Conservation (phyloP, 1,140 invertebrate species). For the Rhagoletis zephyria region DNA sequence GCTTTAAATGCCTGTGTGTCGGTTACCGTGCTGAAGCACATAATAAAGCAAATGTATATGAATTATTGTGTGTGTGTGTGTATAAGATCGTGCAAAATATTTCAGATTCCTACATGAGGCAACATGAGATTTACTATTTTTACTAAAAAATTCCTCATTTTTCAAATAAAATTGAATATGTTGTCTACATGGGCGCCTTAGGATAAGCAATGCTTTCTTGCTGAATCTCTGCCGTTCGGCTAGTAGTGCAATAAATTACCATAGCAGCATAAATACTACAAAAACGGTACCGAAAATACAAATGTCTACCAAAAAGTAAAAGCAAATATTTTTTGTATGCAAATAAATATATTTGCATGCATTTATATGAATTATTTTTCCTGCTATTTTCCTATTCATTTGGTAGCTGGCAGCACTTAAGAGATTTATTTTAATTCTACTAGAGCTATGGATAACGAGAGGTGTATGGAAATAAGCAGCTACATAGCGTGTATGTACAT, state of each 20-base stretch:
- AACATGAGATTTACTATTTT: not conserved
- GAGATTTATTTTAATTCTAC: too few relatives aligned
- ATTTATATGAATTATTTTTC: not conserved
- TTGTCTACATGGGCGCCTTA: not conserved
- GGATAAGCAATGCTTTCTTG: slow-evolving; percentile 5
- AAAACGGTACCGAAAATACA: not conserved
- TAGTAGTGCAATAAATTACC: not conserved
- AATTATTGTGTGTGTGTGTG: not conserved
- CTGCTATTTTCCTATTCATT: not conserved
- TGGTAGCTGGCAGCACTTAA: too few relatives aligned
- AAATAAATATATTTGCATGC: not conserved
- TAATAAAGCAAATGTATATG: not conserved
- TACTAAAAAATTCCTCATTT: not conserved
- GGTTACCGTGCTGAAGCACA: too few relatives aligned
- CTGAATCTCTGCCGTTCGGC: too few relatives aligned
- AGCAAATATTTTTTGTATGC: not conserved
- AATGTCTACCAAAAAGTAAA: not conserved
- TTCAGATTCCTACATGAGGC: not conserved
- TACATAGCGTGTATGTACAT: too few relatives aligned
- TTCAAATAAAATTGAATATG: slow-evolving; percentile 17
- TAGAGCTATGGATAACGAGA: too few relatives aligned
- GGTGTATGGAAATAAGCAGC: too few relatives aligned
- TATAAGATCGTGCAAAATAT: not conserved
- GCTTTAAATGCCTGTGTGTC: not conserved
- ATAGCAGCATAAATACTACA: not conserved